Percentiles rank a stretch among this genome's conserved stretches.
These are phyloP conservation scores for Avahi laniger DNA, from an alignment of 2,797 vertebrate genomes.

Conservation along the genomic window DNA sequence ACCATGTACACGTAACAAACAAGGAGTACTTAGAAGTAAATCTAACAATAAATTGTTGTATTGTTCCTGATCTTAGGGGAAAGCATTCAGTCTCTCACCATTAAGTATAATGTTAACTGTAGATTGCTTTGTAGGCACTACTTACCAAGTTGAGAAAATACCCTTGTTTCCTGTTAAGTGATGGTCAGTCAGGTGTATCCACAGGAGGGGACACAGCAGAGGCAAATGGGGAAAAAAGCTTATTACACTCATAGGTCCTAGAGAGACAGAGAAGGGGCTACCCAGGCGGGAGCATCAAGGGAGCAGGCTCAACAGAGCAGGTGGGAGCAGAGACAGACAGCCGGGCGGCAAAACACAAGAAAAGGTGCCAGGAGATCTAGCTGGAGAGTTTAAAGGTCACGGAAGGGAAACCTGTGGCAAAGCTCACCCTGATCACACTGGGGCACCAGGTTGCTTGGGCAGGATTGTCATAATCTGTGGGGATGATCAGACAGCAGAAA, in stretches of 20 bases:
- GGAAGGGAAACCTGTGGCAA: too few species aligned
- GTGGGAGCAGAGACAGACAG: not conserved
- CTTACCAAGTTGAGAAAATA: not conserved
- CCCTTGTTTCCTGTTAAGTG: not conserved
- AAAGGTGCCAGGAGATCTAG: not conserved
- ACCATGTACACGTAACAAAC: not conserved
- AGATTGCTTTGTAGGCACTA: not conserved
- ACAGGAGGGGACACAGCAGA: too few species aligned
- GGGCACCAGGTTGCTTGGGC: not conserved
- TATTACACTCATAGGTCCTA: not conserved
- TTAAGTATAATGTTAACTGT: not conserved
- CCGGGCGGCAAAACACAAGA: too few species aligned
- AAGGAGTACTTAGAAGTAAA: not conserved
- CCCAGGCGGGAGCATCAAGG: too few species aligned
- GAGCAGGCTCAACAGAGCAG: not conserved
- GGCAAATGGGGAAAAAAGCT: too few species aligned
- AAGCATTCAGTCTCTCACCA: not conserved
- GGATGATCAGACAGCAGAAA: not conserved
- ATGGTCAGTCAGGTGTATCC: not conserved
- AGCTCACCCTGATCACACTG: not conserved
- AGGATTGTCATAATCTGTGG: not conserved
- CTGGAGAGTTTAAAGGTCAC: not conserved
- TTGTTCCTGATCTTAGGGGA: not conserved
- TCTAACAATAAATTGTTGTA: not conserved
- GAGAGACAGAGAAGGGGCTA: not conserved